A percentile compares a stretch with the other conserved stretches of the same genome.
Conservation (phyloP, 2,113 vertebrate species). For the Cyrtonyx montezumae region DNA sequence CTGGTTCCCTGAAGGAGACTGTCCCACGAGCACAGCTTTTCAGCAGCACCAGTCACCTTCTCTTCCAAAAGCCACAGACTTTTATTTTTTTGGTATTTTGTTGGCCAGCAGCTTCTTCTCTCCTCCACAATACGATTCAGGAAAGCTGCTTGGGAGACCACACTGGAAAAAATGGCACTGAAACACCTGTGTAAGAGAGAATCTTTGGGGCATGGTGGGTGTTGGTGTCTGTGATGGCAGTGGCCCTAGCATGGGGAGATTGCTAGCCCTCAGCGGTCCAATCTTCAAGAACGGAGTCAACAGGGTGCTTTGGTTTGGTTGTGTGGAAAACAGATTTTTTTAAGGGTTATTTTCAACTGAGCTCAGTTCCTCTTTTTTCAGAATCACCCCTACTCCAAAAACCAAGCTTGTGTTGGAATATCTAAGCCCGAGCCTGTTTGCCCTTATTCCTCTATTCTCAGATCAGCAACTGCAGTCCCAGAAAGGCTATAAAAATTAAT, state of each 20-base stretch:
- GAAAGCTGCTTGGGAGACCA: not conserved
- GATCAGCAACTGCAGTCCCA: not conserved
- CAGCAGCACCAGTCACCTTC: not conserved
- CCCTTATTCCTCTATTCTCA: not conserved
- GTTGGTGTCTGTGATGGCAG: no score
- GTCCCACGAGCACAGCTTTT: not conserved
- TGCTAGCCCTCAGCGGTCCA: no score
- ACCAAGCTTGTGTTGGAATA: not conserved
- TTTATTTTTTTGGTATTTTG: not conserved
- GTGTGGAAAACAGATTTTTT: not conserved
- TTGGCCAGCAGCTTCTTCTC: not conserved
- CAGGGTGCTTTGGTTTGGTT: not conserved
- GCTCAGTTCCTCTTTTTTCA: not conserved
- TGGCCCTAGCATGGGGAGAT: no score
- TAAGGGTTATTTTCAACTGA: not conserved
- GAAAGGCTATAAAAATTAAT: not conserved
- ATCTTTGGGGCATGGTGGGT: not conserved
- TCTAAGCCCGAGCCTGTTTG: not conserved
- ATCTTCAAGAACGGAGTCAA: no score
- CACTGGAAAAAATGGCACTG: not conserved
- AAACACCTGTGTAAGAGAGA: not conserved
- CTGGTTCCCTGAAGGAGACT: not conserved
- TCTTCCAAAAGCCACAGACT: not conserved
- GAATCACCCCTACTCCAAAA: not conserved
- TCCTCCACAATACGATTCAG: not conserved